Percentiles rank a stretch among this genome's conserved stretches.
Conservation (phyloP, 2,888 invertebrate species). For the Noctua janthe region DNA sequence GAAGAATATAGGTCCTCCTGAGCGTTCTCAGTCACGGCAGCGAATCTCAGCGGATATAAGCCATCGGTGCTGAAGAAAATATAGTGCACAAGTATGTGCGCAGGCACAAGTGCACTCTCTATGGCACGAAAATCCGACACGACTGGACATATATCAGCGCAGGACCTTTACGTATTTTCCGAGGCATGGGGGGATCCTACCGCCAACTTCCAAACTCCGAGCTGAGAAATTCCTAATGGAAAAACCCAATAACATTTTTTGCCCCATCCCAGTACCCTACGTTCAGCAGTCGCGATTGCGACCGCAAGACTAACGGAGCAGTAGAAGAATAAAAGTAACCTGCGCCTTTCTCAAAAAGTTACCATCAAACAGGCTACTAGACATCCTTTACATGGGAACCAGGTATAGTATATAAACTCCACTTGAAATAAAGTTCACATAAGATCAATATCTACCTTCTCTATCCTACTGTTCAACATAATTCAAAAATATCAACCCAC, state of each 20-base stretch:
- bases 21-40: not conserved
- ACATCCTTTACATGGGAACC: not conserved
- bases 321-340: not conserved
- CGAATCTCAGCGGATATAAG: not conserved
- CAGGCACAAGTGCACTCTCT: not conserved
- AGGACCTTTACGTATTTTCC: not conserved
- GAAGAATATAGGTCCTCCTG: not conserved
- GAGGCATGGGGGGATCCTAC: not conserved
- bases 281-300: not conserved
- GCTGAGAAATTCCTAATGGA: not conserved
- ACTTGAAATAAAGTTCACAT: constrained; percentile 50
- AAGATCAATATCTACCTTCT: constrained; percentile 51
- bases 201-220: not conserved
- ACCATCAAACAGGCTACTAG: not conserved
- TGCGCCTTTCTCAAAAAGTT: not conserved
- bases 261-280: rapidly evolving
- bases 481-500: constrained; percentile 56
- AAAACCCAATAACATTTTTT: not conserved
- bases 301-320: not conserved
- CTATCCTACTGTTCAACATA: constrained; percentile 26
- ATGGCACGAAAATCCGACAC: not conserved
- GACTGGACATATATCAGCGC: not conserved
- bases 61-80: not conserved
- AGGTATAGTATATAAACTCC: constrained; percentile 12
- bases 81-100: not conserved